Conservation (phyloP, 2,113 vertebrate species). For the Gymnorhina tibicen region DNA sequence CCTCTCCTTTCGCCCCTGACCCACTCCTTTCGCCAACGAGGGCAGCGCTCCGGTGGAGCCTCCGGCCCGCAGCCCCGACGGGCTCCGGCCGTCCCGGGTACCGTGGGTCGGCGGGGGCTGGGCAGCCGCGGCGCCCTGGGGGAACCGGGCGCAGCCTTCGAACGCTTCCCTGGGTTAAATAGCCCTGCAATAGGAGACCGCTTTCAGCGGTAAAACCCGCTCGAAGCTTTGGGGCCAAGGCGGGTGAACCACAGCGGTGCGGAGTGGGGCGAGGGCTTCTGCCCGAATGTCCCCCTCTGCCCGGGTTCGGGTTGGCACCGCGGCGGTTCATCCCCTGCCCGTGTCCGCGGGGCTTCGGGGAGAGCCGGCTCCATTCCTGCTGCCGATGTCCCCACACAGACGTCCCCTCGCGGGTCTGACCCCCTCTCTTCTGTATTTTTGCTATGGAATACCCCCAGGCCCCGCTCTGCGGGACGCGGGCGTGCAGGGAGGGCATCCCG, state of each 20-base stretch:
- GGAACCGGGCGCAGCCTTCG: not conserved
- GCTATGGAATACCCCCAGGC: not conserved
- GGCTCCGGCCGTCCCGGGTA: not conserved
- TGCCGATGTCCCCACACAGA: no score
- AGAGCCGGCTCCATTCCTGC: not conserved
- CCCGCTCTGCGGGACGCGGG: not conserved
- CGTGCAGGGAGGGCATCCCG: not conserved
- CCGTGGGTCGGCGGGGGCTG: not conserved
- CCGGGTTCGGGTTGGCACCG: no score
- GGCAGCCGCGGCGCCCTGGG: not conserved
- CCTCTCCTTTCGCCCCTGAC: not conserved
- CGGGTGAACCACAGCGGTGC: not conserved
- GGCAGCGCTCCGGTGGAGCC: not conserved
- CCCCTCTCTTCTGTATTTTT: not conserved
- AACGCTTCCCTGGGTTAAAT: fast-evolving
- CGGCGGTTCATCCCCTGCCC: not conserved
- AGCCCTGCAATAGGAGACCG: not conserved
- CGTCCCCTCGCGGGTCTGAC: not conserved
- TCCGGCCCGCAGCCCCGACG: not conserved
- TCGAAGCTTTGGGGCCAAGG: not conserved
- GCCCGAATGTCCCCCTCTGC: no score
- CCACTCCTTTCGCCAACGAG: not conserved
- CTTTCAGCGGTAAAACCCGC: not conserved
- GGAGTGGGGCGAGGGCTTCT: not conserved
- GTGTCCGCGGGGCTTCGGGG: not conserved